Percentiles rank a stretch among this genome's conserved stretches.
Evolutionary conservation across 1,140 invertebrate genomes (phyloP).

Genomic region (Tetraneura akinire): DNA sequence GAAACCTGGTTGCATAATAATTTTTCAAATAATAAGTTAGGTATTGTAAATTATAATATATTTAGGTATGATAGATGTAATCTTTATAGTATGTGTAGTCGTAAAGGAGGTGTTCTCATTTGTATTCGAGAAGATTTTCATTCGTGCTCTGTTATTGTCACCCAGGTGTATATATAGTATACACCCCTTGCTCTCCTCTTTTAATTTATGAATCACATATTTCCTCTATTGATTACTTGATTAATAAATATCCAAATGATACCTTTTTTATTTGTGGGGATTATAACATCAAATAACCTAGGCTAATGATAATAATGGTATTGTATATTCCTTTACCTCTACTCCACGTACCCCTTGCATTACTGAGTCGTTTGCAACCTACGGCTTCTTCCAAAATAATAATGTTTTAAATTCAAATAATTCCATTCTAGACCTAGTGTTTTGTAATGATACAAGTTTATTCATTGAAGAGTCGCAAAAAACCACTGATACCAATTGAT

Average conservation of each 20-base stretch:
- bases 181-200: background rate
- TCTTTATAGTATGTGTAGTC: background rate
- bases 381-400: no score
- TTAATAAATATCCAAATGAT: background rate
- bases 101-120: conserved; percentile 1
- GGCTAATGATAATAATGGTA: no score
- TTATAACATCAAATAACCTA: no score
- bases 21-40: background rate
- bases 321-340: no score
- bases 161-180: conserved; percentile 14
- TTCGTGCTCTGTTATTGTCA: background rate
- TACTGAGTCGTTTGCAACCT: no score
- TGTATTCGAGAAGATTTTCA: background rate
- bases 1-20: background rate
- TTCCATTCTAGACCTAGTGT: no score
- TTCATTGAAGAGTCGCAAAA: no score
- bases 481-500: no score
- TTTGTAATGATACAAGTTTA: no score
- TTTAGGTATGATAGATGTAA: conserved; percentile 27
- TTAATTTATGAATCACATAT: conserved; percentile 20
- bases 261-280: conserved; percentile 15
- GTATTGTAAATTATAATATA: conserved; percentile 28
- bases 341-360: no score
- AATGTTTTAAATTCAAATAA: no score
- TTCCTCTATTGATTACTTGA: background rate